Percentiles rank a stretch among this genome's conserved stretches.
Evolutionary conservation across 92 coral and sea anemone species (phyloP).

Genomic region (Phenganax stokvisi): DNA sequence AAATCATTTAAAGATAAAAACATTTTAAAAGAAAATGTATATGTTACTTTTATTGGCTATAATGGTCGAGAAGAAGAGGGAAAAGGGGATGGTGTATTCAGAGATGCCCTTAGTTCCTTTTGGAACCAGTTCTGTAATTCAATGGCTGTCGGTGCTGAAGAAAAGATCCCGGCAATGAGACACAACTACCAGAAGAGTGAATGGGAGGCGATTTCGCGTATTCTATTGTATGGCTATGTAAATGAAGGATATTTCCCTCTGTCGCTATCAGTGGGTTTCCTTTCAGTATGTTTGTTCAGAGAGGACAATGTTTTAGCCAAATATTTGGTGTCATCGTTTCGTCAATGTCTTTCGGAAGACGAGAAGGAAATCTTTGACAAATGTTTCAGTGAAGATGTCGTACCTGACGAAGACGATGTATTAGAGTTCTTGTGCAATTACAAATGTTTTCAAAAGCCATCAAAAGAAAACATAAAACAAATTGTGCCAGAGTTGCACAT

Average conservation of each 20-base stretch:
- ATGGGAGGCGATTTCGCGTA: conserved; percentile 35
- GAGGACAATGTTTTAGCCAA: conserved; percentile 42
- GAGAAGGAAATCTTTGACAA: conserved; percentile 48
- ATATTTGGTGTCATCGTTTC: conserved; percentile 43
- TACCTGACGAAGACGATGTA: conserved; percentile 39
- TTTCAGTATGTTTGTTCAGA: conserved; percentile 43
- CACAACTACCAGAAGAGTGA: conserved; percentile 39
- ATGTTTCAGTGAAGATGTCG: conserved; percentile 38
- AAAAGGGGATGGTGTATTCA: conserved; percentile 33
- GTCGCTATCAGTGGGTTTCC: conserved; percentile 11
- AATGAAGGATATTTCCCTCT: conserved; percentile 38
- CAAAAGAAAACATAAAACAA: conserved; percentile 40
- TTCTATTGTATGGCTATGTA: conserved; percentile 31
- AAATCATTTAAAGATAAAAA: conserved; percentile 26
- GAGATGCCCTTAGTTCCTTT: conserved; percentile 33
- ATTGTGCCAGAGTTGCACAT: conserved; percentile 50
- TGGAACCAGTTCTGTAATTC: conserved; percentile 40
- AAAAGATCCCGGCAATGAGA: conserved; percentile 28
- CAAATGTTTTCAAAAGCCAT: conserved; percentile 43
- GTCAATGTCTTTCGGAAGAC: conserved; percentile 44
- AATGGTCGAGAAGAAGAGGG: conserved; percentile 37
- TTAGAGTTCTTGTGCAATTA: conserved; percentile 42
- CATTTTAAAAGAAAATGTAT: conserved; percentile 19
- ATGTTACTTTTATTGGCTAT: conserved; percentile 34
- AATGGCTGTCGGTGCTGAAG: conserved; percentile 32